Percentiles rank a stretch among this genome's conserved stretches.
These are phyloP conservation scores for Cotesia typhae DNA, from an alignment of 1,140 invertebrate genomes.

Conservation along the genomic window DNA sequence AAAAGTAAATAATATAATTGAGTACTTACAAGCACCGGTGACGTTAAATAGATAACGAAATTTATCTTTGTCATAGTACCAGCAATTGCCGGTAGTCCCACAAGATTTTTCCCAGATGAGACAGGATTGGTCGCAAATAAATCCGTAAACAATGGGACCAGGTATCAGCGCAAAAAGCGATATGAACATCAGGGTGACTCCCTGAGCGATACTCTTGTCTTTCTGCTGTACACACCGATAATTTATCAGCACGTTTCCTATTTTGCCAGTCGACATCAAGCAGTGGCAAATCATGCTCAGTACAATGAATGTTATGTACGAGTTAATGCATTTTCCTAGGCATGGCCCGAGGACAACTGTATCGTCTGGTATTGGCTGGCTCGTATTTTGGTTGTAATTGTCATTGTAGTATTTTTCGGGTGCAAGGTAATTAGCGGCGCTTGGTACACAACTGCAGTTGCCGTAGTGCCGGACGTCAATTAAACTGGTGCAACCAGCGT, in stretches of 20 bases:
- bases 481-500: conserved; percentile 67
- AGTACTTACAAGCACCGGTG: conserved; percentile 66
- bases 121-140: conserved; percentile 73
- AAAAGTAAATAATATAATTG: conserved; percentile 20
- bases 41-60: conserved; percentile 71
- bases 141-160: conserved; percentile 73
- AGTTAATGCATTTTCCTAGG: conserved; percentile 63
- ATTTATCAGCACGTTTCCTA: conserved; percentile 72
- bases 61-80: conserved; percentile 70
- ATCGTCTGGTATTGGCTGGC: neutral
- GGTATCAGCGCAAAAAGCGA: conserved; percentile 74
- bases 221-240: conserved; percentile 69
- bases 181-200: conserved; percentile 70
- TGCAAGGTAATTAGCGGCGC: neutral
- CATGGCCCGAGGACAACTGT: conserved; percentile 62
- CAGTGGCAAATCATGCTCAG: conserved; percentile 67
- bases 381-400: too few species aligned
- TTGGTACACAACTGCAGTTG: conserved; percentile 54
- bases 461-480: conserved; percentile 55
- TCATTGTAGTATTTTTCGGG: neutral
- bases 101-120: conserved; percentile 74
- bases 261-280: conserved; percentile 69
- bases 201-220: conserved; percentile 75
- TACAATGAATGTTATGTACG: conserved; percentile 63
- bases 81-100: conserved; percentile 71